Base-by-base conservation (phyloP, 2,888 invertebrate genomes). In the Coecobrya sp. region DNA sequence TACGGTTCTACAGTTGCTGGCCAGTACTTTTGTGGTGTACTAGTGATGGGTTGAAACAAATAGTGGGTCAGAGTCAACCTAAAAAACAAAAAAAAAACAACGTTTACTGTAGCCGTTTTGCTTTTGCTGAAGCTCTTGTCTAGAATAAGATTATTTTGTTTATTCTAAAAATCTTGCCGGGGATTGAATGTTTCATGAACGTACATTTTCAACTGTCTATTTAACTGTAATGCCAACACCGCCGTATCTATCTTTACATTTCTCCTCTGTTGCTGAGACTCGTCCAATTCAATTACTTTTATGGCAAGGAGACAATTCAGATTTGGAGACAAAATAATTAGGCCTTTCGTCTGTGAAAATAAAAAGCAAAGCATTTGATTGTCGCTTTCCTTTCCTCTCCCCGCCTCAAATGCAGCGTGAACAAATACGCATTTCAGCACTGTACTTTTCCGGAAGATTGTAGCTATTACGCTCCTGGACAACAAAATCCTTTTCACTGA, bases 271-370 rank as follows among this genome's bases (percentile, higher is more conserved):
- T 90, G 59, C 91, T 91, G 91, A 91, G 70, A 49, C 86, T 81
- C 70, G 86, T 91, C 91, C 91, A 91, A 91, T 91, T 91, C 91
- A 91, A 91, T 91, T 91, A 91, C 91, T 86, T 91, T 91, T 91
- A 91, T 91, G 91, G 91, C 91, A 91, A 86, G 25, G 68, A 82
- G 91, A 91, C 91, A 91, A 91, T 87, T 86, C 86, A 73, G 68
- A 76, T 76, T 86, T 81, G 82, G 68, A 70, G 70, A 86, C 76
- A 87, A 91, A 70, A 91, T 91, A 91, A 91, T 91, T 91, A 86
- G 65, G 55, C 86, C 70, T 36, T 86, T 19, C 65, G n/a, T 70
- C 76, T 30, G 0, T 36, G 68, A 0, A 36, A 62, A 11, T 25
- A 49, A 49, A 13, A 13, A 10, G 5, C 19, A 5, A 42, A 68